These are phyloP conservation scores for Cyclopterus lumpus DNA, from an alignment of 2,797 vertebrate species.

Conservation along the genomic window DNA sequence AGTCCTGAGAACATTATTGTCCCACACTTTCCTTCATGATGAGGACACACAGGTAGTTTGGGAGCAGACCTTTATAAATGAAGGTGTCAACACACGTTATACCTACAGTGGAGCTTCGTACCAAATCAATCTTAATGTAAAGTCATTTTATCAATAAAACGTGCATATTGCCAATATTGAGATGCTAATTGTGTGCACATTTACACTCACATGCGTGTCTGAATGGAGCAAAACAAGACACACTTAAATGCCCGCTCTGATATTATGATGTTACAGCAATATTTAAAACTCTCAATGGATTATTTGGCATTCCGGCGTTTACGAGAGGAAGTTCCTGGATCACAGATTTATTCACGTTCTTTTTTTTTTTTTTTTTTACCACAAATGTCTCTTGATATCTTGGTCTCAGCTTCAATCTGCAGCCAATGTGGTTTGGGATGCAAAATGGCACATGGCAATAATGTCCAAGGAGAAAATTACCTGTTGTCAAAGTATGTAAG, in stretches of 20 bases:
- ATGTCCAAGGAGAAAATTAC: neutral
- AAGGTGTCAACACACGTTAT: too few relatives aligned
- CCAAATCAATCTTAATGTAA: neutral
- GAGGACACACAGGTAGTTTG: too few relatives aligned
- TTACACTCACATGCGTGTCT: neutral
- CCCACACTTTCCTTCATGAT: too few relatives aligned
- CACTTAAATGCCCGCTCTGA: constrained; percentile 3
- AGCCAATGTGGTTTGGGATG: neutral
- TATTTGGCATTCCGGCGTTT: constrained; percentile 9
- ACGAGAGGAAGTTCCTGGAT: neutral
- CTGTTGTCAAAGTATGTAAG: neutral
- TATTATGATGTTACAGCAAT: constrained; percentile 35
- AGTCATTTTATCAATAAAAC: neutral
- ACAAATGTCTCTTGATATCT: neutral
- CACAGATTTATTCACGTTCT: neutral
- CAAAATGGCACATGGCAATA: neutral
- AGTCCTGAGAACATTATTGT: too few relatives aligned
- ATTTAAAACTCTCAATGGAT: constrained; percentile 46
- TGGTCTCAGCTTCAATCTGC: neutral
- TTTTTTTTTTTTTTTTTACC: neutral
- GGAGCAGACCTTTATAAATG: too few relatives aligned
- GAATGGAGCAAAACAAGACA: constrained; percentile 21
- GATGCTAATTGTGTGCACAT: neutral
- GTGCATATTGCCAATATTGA: neutral
- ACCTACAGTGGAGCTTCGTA: neutral